Base-by-base conservation (phyloP, 2,113 vertebrate genomes). In the Rhinogobius similis region DNA sequence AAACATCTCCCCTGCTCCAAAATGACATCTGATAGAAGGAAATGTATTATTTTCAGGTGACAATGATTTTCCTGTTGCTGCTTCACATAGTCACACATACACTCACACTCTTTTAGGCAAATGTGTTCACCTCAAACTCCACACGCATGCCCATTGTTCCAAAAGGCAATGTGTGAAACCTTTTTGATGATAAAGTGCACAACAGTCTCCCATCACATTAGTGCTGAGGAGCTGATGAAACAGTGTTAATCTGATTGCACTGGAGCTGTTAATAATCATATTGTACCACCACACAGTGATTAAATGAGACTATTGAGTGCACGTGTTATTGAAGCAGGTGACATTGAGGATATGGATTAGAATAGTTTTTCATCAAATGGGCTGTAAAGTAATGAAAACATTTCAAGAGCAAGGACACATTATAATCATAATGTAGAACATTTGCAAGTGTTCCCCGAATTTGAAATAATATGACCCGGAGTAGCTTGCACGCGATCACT, bases 11-110 rank as follows among this genome's bases (percentile, higher is more conserved):
- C 56, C 44, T 72, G 71, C 68, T 76, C 53, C 70, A 79, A 86
- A 86, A 85, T 85, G 79, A 78, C 61, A 81, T 82, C 83, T 81
- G 63, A 86, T 74, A 77, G 65, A 88, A 70, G 70, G 67, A 63
- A 55, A 66, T 62, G 64, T 68, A 70, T 76, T 84, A 52, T 79
- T 77, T 72, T 71, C 29, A 36, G 23, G n/a, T 52, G 38, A 86
- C 75, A 86, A 77, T 76, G 73, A 62, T 68, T 59, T 56, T 64
- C 52, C 68, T 50, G 59, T 63, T 62, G 61, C 59, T 67, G 61
- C 62, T 72, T 65, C 46, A 63, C 65, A 73, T 53, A 76, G 44
- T 38, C 38, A 12, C 10, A 62, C 62, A 63, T 39, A 38, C 10
- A 2, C 20, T 61, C 29, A 12, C 18, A 36, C 16, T 36, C 29